phyloP scores from a whole-genome alignment of 2,888 invertebrate genomes.

The Heliconius cydno region DNA sequence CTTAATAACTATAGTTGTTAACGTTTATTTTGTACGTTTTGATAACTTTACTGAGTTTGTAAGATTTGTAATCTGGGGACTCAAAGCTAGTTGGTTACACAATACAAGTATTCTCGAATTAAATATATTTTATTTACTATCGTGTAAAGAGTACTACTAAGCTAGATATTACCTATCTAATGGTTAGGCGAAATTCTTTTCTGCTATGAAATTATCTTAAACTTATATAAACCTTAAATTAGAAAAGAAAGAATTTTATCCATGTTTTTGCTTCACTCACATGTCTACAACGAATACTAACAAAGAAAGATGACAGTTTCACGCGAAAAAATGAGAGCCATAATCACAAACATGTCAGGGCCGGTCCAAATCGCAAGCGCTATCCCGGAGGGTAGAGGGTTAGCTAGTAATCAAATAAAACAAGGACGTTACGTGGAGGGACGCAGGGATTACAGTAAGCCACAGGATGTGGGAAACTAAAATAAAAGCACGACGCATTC shows the following conservation, averaged over 20 bases:
- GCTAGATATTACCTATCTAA: background rate
- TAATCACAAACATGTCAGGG: slow-evolving; percentile 50
- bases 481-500: slow-evolving; percentile 41
- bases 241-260: background rate
- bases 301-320: slow-evolving; percentile 46
- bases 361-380: slow-evolving; percentile 38
- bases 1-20: background rate
- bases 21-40: slow-evolving; percentile 5
- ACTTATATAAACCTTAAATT: background rate
- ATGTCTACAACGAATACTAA: slow-evolving; percentile 30
- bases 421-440: slow-evolving; percentile 48
- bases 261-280: slow-evolving; percentile 3
- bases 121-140: no score
- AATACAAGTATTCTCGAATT: no score
- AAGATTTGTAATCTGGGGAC: background rate
- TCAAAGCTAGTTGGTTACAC: no score
- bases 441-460: slow-evolving; percentile 48
- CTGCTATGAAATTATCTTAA: background rate
- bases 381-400: slow-evolving; percentile 45
- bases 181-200: background rate
- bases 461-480: slow-evolving; percentile 44
- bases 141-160: background rate
- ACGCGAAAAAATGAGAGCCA: slow-evolving; percentile 46
- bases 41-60: slow-evolving; percentile 3
- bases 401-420: slow-evolving; percentile 53